These are phyloP conservation scores for Glyphotaelius pellucidus DNA, from an alignment of 2,888 invertebrate species.

Conservation along the genomic window DNA sequence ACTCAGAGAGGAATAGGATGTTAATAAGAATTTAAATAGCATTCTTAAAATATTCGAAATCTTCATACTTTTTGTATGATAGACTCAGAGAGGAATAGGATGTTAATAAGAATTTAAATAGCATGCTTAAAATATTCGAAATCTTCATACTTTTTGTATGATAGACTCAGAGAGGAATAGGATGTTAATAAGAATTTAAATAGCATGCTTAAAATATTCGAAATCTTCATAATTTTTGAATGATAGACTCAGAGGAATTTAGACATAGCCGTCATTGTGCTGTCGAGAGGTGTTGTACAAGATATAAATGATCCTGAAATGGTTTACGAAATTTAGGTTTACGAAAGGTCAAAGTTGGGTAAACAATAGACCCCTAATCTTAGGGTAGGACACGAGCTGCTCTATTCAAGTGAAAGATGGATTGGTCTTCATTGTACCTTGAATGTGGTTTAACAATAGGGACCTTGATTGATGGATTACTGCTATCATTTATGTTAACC, in stretches of 20 bases:
- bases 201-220: too few relatives aligned
- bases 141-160: too few relatives aligned
- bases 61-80: too few relatives aligned
- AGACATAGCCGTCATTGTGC: neutral
- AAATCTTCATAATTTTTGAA: neutral
- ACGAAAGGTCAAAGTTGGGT: neutral
- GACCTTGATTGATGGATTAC: neutral
- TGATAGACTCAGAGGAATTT: neutral
- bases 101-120: too few relatives aligned
- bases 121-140: too few relatives aligned
- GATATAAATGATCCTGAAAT: neutral
- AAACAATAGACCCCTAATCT: neutral
- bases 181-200: too few relatives aligned
- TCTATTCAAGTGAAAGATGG: neutral
- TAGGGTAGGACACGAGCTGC: neutral
- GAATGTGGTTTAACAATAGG: neutral
- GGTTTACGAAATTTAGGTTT: neutral
- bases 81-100: too few relatives aligned
- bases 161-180: too few relatives aligned
- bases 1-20: too few relatives aligned
- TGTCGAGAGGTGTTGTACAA: neutral
- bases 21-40: too few relatives aligned
- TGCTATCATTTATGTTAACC: neutral
- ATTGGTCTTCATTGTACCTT: neutral
- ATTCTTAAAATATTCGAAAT: too few relatives aligned